Base-by-base conservation (phyloP, 2,113 vertebrate species). In the Phycodurus eques region DNA sequence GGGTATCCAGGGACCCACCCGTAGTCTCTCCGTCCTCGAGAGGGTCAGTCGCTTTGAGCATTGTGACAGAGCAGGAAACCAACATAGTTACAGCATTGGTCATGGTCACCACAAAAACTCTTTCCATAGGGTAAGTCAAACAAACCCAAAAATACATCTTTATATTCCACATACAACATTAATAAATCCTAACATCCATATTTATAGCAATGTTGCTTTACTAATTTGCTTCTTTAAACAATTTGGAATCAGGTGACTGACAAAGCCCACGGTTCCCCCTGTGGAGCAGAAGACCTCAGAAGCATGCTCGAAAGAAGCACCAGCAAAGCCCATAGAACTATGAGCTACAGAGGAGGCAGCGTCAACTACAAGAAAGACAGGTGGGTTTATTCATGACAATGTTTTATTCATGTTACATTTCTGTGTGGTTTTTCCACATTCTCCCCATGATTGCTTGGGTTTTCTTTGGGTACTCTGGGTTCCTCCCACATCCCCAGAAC, bases 41-140 rank as follows among this genome's bases (percentile, higher is more conserved):
- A 97, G 95, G 78, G 93, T 99, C 35, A 94, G 83, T 73, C 93
- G 91, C 74, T 95, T 99, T 20, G 98, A 99, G 87, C 93, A 92
- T 62, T 91, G 88, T 1, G 94, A 96, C 56, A 93, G 91, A 0
- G 85, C 80, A 0, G 89, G 86, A n/a, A 80, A 81, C 70, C 94
- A 85, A 17, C 86, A 90, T 11, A 89, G 91, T 54, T 89, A 85
- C 1, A 93, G 89, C 0, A 49, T 74, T 0, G 73, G 83, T 2
- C 0, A 80, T 33, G 71, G 75, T 0, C 51, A 71, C 62, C 68
- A 59, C 62, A 92, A 88, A 73, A 53, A 49, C 0, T 71, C 78
- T 31, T 90, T 86, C 33, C 43, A 69, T 4, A 64, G 65, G 82
- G 88, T 90, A 79, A 79, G 31, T n/a, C 13, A 39, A 35, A 43